A percentile compares a stretch with the other conserved stretches of the same genome.
Evolutionary conservation across 2,797 vertebrate species (phyloP).

Genomic region (Scarus forsteni): DNA sequence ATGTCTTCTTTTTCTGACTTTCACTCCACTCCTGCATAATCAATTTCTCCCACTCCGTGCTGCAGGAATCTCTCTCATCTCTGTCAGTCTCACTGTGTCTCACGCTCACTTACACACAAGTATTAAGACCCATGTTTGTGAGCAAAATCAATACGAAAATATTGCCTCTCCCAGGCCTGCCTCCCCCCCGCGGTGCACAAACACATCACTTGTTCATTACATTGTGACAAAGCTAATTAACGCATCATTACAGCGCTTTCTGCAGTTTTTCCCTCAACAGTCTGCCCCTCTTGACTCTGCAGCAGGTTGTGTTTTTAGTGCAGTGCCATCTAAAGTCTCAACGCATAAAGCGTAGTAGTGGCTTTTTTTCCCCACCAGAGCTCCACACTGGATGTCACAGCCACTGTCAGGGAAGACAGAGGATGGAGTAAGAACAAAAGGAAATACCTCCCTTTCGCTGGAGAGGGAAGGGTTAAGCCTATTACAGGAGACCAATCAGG

Average conservation of each 20-base stretch:
- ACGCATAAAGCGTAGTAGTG: constrained; percentile 38
- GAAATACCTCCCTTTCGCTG: constrained; percentile 68
- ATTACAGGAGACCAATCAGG: constrained; percentile 96
- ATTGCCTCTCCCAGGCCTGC: constrained; percentile 40
- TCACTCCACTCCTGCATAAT: constrained; percentile 51
- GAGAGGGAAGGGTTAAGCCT: constrained; percentile 87
- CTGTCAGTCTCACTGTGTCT: constrained; percentile 48
- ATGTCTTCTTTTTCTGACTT: constrained; percentile 59
- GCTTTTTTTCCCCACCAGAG: constrained; percentile 37
- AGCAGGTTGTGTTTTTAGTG: constrained; percentile 38
- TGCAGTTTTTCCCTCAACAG: constrained; percentile 23
- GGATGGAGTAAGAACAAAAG: constrained; percentile 68
- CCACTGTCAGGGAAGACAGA: constrained; percentile 39
- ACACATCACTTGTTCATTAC: constrained; percentile 56
- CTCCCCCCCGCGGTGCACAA: constrained; percentile 24
- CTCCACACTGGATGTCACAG: constrained; percentile 49
- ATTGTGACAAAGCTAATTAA: constrained; percentile 59
- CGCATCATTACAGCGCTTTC: constrained; percentile 33
- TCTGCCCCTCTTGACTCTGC: constrained; percentile 27
- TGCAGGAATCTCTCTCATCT: constrained; percentile 44
- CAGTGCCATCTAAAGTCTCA: constrained; percentile 35
- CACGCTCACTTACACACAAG: constrained; percentile 51
- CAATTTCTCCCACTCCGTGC: constrained; percentile 48
- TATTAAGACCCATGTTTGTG: constrained; percentile 54
- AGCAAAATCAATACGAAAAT: constrained; percentile 57